Base-by-base conservation (phyloP, 2,113 vertebrate species). In the Platichthys stellatus region DNA sequence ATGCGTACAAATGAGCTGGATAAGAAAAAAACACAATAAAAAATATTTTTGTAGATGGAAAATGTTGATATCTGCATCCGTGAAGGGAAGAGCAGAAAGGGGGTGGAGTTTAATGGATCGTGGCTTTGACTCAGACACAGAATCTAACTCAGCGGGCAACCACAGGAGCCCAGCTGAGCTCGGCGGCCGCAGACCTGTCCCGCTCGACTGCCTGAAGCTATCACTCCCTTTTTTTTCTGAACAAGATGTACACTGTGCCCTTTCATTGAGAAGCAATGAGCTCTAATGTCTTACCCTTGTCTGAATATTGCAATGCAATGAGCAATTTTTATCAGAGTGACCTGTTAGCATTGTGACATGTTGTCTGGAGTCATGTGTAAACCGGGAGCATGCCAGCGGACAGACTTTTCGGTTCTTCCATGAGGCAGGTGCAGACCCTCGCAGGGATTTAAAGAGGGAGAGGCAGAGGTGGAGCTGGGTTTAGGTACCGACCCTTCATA, bases 241-340 rank as follows among this genome's bases (percentile, higher is more conserved):
- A 83, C 63, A 45, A 89, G 81, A 86, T 87, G 68, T 89, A 88
- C 86, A 90, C 88, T 89, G 86, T 91, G 88, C 90, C 91, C 91
- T 91, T 89, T 89, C 88, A 85, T 84, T 88, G 89, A 93, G 81
- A 91, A 92, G 91, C 90, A 92, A 92, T 89, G 89, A 90, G 89
- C 86, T 94, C 89, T 89, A 91, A 93, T 91, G 92, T 94, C 91
- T 94, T 93, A 94, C 88, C 82, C 91, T 89, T 87, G 88, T 94
- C 86, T 90, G 88, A 92, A 92, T 93, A 90, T 92, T 94, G 91
- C 91, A 92, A 93, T 93, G 92, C 93, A 93, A 93, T 94, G 92
- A 91, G 92, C 89, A 93, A 84, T 86, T 89, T 89, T 89, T 90
- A 91, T 86, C 85, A 74, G 86, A 89, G 88, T 92, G 74, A 90